These are phyloP conservation scores for Cheilosia scutellata DNA, from an alignment of 2,888 invertebrate genomes.

Conservation along the genomic window DNA sequence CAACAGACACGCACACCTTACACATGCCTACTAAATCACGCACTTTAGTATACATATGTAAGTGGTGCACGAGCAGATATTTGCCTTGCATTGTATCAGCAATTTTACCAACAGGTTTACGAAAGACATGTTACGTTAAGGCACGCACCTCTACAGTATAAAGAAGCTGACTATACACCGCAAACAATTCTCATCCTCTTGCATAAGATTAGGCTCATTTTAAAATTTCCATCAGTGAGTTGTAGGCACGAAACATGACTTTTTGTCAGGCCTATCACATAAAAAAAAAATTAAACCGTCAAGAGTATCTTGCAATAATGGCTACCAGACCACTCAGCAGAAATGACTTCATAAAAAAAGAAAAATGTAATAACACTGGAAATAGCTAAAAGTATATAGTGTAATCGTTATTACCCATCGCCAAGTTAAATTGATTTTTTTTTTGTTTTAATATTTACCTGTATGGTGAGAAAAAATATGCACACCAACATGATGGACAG, in stretches of 20 bases:
- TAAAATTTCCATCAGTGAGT: not conserved
- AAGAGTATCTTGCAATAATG: not conserved
- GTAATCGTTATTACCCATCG: slow-evolving; percentile 13
- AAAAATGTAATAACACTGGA: not conserved
- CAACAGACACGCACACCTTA: slow-evolving; percentile 3
- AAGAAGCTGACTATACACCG: slow-evolving; percentile 11
- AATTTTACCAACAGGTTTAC: not conserved
- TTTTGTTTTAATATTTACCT: slow-evolving; percentile 27
- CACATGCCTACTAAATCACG: not conserved
- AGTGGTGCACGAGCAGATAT: too few species aligned
- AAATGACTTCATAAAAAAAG: slow-evolving; percentile 21
- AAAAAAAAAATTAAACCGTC: not conserved
- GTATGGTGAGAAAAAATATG: slow-evolving; percentile 9
- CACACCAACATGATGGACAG: not conserved
- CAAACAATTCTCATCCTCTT: slow-evolving; percentile 30
- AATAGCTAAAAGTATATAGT: not conserved
- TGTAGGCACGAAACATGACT: not conserved
- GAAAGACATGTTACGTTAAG: slow-evolving; percentile 5
- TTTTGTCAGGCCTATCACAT: slow-evolving; percentile 3
- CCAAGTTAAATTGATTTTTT: slow-evolving; percentile 22
- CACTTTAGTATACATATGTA: not conserved
- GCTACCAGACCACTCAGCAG: not conserved
- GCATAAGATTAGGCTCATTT: not conserved
- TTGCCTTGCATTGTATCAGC: not conserved
- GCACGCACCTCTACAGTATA: slow-evolving; percentile 1